These are phyloP conservation scores for Aphis gossypii DNA, from an alignment of 1,140 invertebrate genomes.

Conservation along the genomic window DNA sequence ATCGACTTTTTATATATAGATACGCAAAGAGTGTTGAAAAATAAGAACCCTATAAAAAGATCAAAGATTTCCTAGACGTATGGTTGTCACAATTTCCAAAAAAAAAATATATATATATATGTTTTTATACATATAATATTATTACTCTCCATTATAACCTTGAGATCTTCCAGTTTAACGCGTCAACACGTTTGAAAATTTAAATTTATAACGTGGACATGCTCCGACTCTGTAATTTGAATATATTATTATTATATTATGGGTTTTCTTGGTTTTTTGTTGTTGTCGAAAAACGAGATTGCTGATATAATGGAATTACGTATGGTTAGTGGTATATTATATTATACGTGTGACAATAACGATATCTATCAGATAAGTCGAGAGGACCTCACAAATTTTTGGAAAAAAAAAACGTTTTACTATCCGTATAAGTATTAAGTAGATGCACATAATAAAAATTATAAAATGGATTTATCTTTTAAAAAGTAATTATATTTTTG, in stretches of 20 bases:
- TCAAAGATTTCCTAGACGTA: slow-evolving; percentile 13
- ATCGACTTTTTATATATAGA: not conserved
- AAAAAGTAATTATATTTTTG: too few relatives aligned
- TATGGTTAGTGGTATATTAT: not conserved
- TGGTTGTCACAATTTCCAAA: not conserved
- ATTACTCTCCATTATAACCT: not conserved
- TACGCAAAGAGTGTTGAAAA: not conserved
- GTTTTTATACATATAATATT: not conserved
- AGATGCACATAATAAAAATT: too few relatives aligned
- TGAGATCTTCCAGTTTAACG: not conserved
- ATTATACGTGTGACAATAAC: not conserved
- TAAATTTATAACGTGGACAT: slow-evolving; percentile 41
- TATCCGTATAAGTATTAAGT: not conserved
- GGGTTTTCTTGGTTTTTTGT: not conserved
- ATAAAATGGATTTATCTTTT: too few relatives aligned
- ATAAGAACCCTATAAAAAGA: not conserved
- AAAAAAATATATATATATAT: not conserved
- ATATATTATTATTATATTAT: not conserved
- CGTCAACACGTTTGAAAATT: slow-evolving; percentile 29
- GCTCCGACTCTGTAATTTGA: not conserved
- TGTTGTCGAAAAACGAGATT: not conserved
- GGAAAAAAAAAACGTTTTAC: not conserved
- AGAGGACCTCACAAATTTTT: not conserved
- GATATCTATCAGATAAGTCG: not conserved
- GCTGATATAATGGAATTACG: not conserved